Evolutionary conservation across 2,888 invertebrate genomes (phyloP).

Genomic region (Hypsopygia costalis): DNA sequence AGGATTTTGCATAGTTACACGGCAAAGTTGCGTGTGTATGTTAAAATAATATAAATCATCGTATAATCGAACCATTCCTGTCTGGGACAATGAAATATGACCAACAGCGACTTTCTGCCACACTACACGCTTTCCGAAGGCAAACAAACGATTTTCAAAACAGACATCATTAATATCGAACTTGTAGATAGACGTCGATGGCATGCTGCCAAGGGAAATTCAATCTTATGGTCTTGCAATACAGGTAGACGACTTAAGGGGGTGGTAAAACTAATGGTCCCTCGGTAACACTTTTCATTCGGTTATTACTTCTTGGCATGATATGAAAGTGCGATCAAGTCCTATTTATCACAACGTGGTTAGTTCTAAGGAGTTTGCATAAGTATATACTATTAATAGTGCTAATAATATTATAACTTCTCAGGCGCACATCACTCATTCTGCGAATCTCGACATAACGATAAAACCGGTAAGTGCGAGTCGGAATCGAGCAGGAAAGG

Average conservation of each 20-base stretch:
- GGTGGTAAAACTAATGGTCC: slow-evolving; percentile 51
- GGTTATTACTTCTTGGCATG: slow-evolving; percentile 70
- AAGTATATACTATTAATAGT: slow-evolving; percentile 3
- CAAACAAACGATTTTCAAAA: slow-evolving; percentile 64
- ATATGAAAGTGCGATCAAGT: slow-evolving; percentile 63
- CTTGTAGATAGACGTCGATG: slow-evolving; percentile 30
- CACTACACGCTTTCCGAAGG: slow-evolving; percentile 41
- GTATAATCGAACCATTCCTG: slow-evolving; percentile 15
- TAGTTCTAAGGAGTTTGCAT: slow-evolving; percentile 36
- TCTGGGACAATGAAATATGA: slow-evolving; percentile 38
- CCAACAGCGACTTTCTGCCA: slow-evolving; percentile 34
- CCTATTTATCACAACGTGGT: slow-evolving; percentile 49
- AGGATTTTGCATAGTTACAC: slow-evolving; percentile 6
- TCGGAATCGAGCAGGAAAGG: too few species aligned
- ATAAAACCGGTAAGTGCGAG: too few species aligned
- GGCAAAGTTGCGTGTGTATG: slow-evolving; percentile 8
- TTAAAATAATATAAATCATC: slow-evolving; percentile 13
- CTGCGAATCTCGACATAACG: too few species aligned
- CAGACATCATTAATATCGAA: slow-evolving; percentile 61
- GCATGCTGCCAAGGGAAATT: slow-evolving; percentile 19
- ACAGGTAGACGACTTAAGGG: slow-evolving; percentile 24
- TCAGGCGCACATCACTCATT: too few species aligned
- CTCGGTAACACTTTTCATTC: slow-evolving; percentile 62
- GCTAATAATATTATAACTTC: neutral
- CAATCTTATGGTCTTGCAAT: slow-evolving; percentile 25